phyloP scores from a whole-genome alignment of 2,888 invertebrate genomes.

The Hipparchia sbordonii region DNA sequence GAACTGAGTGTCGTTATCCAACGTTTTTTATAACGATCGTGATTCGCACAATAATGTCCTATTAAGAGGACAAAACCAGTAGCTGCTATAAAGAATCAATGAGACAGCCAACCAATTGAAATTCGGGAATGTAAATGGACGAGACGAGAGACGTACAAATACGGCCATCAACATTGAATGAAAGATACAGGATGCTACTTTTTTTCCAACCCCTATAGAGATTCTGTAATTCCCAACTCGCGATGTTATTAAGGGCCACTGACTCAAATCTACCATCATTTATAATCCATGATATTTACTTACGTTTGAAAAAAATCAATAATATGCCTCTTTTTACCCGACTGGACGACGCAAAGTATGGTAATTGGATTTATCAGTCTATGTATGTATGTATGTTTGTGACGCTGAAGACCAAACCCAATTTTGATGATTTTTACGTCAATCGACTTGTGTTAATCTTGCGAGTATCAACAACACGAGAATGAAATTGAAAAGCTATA shows the following conservation, averaged over 20 bases:
- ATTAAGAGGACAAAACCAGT: conserved; percentile 36
- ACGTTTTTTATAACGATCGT: conserved; percentile 40
- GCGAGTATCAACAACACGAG: no score
- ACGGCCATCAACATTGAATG: conserved; percentile 34
- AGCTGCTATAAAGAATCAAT: conserved; percentile 37
- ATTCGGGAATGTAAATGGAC: conserved; percentile 38
- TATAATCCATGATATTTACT: no score
- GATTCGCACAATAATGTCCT: conserved; percentile 42
- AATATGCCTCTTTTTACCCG: no score
- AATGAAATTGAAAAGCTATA: not conserved
- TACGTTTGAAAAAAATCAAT: no score
- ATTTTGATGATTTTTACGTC: no score
- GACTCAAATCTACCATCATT: not conserved
- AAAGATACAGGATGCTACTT: conserved; percentile 27
- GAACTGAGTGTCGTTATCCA: conserved; percentile 35
- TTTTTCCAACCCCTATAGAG: conserved; percentile 5
- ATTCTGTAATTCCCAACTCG: not conserved
- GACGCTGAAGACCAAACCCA: no score
- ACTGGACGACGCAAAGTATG: no score
- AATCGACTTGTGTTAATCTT: no score
- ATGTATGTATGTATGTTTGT: no score
- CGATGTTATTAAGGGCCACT: not conserved
- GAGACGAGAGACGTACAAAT: conserved; percentile 22
- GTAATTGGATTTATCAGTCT: no score
- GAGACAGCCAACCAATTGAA: conserved; percentile 35